Conservation (phyloP, 2,888 invertebrate genomes). For the Chalcis sispes region DNA sequence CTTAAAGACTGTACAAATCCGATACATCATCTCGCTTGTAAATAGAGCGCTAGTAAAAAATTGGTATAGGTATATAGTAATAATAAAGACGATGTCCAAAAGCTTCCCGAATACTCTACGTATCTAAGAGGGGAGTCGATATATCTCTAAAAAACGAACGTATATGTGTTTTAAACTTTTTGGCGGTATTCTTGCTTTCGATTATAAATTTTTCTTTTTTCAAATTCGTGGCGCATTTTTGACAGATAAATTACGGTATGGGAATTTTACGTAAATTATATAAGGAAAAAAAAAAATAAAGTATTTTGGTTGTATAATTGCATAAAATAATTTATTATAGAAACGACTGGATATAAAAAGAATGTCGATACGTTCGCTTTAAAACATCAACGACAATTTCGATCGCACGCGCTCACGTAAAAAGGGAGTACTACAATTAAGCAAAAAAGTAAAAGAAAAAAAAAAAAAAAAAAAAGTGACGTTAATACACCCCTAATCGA, state of each 20-base stretch:
- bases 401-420: neutral
- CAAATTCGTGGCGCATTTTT: too few species aligned
- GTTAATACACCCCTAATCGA: slow-evolving; percentile 26
- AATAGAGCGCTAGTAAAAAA: slow-evolving; percentile 40
- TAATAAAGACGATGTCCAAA: slow-evolving; percentile 34
- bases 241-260: too few species aligned
- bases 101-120: slow-evolving; percentile 1
- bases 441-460: neutral
- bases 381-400: neutral
- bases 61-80: slow-evolving; percentile 22
- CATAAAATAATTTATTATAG: neutral
- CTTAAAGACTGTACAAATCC: slow-evolving; percentile 31
- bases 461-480: slow-evolving; percentile 8
- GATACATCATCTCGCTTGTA: slow-evolving; percentile 7
- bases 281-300: slow-evolving; percentile 14
- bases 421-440: neutral
- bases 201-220: neutral
- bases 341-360: neutral
- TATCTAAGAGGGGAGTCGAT: neutral
- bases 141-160: slow-evolving; percentile 18
- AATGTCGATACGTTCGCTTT: neutral
- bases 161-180: slow-evolving; percentile 4
- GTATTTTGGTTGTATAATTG: neutral
- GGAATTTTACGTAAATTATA: too few species aligned
- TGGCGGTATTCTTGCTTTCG: slow-evolving; percentile 1